A percentile compares a stretch with the other conserved stretches of the same genome.
These are phyloP conservation scores for Odontocolon sp. DNA, from an alignment of 2,888 invertebrate genomes.

Conservation along the genomic window DNA sequence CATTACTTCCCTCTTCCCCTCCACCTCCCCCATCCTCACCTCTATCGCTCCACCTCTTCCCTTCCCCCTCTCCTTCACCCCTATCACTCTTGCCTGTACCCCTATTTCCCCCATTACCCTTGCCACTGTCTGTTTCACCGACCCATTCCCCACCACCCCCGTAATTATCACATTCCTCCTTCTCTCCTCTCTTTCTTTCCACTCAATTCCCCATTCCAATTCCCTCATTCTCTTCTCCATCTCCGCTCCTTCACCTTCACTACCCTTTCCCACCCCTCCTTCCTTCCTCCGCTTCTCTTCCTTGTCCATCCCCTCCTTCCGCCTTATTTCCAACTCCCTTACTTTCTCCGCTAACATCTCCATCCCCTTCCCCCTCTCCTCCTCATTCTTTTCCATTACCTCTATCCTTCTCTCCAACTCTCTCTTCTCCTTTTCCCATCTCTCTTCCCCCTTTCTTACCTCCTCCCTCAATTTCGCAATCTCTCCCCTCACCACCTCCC, in stretches of 20 bases:
- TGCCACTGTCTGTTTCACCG: background rate
- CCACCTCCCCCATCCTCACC: background rate
- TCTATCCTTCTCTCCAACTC: background rate
- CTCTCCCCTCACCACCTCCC: background rate
- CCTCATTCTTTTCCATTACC: background rate
- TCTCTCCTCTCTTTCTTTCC: background rate
- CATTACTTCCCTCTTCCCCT: constrained; percentile 18
- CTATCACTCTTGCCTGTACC: background rate
- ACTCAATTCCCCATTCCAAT: background rate
- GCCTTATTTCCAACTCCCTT: background rate
- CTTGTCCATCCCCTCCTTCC: background rate
- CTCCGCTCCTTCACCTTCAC: background rate
- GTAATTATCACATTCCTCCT: background rate
- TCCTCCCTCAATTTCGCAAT: background rate
- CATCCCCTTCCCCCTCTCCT: background rate
- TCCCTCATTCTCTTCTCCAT: background rate
- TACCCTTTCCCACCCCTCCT: background rate
- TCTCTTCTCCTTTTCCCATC: background rate
- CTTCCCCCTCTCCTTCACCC: background rate
- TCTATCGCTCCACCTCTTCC: background rate
- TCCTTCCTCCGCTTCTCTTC: background rate
- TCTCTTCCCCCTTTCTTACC: background rate
- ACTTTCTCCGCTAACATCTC: background rate
- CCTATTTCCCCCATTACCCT: background rate
- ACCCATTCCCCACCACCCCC: background rate